Evolutionary conservation across 2,113 vertebrate species (phyloP), one percentile per base, ranked within the genome.

Genomic region (Lethenteron camtschaticum): DNA sequence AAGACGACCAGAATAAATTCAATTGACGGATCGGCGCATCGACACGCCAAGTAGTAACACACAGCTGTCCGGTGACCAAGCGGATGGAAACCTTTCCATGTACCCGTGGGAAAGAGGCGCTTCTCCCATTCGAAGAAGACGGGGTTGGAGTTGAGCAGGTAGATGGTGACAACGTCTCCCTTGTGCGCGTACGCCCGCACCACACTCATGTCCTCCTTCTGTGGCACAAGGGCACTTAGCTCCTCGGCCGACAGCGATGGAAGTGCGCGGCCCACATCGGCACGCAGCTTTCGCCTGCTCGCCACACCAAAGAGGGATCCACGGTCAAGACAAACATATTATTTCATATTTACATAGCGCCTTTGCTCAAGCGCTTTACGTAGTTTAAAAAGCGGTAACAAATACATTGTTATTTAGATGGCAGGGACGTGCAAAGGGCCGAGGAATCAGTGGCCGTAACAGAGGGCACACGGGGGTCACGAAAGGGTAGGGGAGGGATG

Each of bases 61-160:
- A 41, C 41, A 41, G 41, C 41, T 41, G 6, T 41, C 41, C 5
- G 41, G 41, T 41, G 41, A 41, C 41, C 41, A 41, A 41, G 7
- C 41, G 41, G 6, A 41, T 41, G 41, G 41, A 41, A 41, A 41
- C 41, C 6, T 41, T 7, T 41, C 41, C 41, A 41, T 41, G 16
- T 13, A 95, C 94, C 91, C 86, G 91, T 91, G 16, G 89, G 91
- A 75, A 87, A 90, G 55, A 95, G 75, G 20, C 74, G 79, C 75
- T 83, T 95, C 69, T 92, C 87, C 72, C 81, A 59, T 76, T 95
- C 87, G 81, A 99, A 96, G 71, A 96, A 83, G 14, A 90, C 70
- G 9, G 94, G 90, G 71, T 88, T 95, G 75, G 79, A 86, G 71
- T 79, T 82, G 20, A 85, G 84, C 72, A 82, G 73, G 12, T 89